Conservation (phyloP, 2,797 vertebrate genomes). For the Aplochiton taeniatus region DNA sequence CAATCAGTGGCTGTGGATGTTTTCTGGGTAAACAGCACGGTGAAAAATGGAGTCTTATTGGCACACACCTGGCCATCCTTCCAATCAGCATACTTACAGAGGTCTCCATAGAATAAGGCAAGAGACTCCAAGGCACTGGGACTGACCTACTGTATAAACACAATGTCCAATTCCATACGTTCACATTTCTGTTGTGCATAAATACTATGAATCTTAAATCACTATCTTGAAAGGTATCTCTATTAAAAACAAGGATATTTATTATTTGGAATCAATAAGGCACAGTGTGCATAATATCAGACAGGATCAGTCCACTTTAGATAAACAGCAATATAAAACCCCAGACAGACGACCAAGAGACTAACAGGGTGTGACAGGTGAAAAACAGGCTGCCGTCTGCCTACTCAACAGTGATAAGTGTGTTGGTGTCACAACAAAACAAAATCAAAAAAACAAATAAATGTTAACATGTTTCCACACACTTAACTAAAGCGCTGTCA, state of each 20-base stretch:
- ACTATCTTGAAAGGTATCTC: constrained; percentile 60
- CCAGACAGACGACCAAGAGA: no score
- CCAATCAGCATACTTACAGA: constrained; percentile 43
- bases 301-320: constrained; percentile 10
- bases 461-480: no score
- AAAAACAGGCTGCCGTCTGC: no score
- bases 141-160: constrained; percentile 1
- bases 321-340: constrained; percentile 16
- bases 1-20: no score
- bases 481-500: no score
- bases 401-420: no score
- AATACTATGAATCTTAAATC: constrained; percentile 70
- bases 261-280: constrained; percentile 51
- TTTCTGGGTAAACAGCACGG: no score
- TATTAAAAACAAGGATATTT: constrained; percentile 58
- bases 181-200: constrained; percentile 72
- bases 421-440: no score
- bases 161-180: constrained; percentile 37
- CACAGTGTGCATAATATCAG: constrained; percentile 24
- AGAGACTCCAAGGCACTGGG: constrained; percentile 39
- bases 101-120: constrained; percentile 73
- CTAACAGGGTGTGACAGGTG: no score
- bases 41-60: constrained; percentile 31
- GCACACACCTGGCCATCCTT: constrained; percentile 45
- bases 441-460: no score